These are phyloP conservation scores for Doryteuthis pealeii DNA, from an alignment of 1,140 invertebrate genomes.

Conservation along the genomic window DNA sequence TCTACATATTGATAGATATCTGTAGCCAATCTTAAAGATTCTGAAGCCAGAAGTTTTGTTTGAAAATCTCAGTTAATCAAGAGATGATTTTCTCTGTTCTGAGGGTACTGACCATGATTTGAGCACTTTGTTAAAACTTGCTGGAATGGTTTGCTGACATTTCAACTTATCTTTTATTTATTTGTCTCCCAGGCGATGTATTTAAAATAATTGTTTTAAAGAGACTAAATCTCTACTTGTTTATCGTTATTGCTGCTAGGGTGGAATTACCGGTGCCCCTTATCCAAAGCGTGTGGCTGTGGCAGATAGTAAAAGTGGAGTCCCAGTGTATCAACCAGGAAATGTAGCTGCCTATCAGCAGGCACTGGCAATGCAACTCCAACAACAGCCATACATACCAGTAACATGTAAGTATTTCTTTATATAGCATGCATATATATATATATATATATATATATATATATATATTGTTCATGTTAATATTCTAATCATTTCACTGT, in stretches of 20 bases:
- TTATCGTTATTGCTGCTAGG: constrained; percentile 11
- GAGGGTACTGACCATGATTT: no score
- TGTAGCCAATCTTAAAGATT: no score
- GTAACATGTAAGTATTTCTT: constrained; percentile 60
- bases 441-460: no score
- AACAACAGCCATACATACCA: constrained; percentile 69
- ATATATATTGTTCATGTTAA: neutral
- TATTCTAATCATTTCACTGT: constrained; percentile 64
- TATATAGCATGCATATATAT: no score
- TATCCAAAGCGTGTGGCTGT: constrained; percentile 87
- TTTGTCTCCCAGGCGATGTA: neutral
- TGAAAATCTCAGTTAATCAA: no score
- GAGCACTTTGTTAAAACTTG: no score
- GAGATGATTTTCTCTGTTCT: no score
- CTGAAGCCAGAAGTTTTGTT: no score
- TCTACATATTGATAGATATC: no score
- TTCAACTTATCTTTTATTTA: neutral
- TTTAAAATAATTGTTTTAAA: neutral
- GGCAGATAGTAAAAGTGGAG: constrained; percentile 75
- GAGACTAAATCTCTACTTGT: neutral
- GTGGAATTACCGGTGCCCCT: constrained; percentile 67
- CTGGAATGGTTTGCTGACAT: constrained; percentile 4
- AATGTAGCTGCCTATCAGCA: constrained; percentile 80
- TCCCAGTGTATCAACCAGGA: constrained; percentile 91
- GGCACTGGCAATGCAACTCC: constrained; percentile 75